Conservation (phyloP, 53 echinoderm and acorn worm genomes). For the Arbacia lixula region DNA sequence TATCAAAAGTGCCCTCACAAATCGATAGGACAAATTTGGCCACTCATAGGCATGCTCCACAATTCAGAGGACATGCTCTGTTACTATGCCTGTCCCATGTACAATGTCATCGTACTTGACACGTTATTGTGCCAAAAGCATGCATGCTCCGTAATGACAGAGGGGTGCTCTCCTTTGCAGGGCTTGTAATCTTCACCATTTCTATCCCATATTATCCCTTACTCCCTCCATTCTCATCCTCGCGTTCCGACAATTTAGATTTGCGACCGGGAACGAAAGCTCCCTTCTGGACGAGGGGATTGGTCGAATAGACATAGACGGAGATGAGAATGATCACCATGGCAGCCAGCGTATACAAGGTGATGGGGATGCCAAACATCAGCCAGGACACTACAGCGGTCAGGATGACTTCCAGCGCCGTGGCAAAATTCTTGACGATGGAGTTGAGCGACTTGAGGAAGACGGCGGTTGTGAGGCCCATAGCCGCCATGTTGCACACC, state of each 20-base stretch:
- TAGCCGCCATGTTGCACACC: conserved; percentile 66
- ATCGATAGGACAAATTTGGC: too few relatives aligned
- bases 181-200: too few relatives aligned
- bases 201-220: too few relatives aligned
- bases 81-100: too few relatives aligned
- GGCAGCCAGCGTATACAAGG: conserved; percentile 59
- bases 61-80: too few relatives aligned
- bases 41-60: too few relatives aligned
- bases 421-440: conserved; percentile 93
- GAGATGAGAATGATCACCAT: conserved; percentile 65
- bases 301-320: conserved; percentile 69
- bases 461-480: conserved; percentile 87
- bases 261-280: background rate
- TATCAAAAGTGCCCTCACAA: too few relatives aligned
- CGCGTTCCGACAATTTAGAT: background rate
- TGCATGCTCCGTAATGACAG: too few relatives aligned
- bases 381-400: conserved; percentile 60
- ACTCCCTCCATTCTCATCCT: background rate
- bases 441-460: conserved; percentile 86
- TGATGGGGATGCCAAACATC: conserved; percentile 68
- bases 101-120: too few relatives aligned
- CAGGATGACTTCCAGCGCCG: conserved; percentile 74
- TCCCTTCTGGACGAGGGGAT: conserved; percentile 47
- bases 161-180: too few relatives aligned
- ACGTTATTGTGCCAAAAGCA: too few relatives aligned